Percentiles rank a stretch among this genome's conserved stretches.
phyloP scores from a whole-genome alignment of 92 coral and sea anemone species.

The Pocillopora meandrina region DNA sequence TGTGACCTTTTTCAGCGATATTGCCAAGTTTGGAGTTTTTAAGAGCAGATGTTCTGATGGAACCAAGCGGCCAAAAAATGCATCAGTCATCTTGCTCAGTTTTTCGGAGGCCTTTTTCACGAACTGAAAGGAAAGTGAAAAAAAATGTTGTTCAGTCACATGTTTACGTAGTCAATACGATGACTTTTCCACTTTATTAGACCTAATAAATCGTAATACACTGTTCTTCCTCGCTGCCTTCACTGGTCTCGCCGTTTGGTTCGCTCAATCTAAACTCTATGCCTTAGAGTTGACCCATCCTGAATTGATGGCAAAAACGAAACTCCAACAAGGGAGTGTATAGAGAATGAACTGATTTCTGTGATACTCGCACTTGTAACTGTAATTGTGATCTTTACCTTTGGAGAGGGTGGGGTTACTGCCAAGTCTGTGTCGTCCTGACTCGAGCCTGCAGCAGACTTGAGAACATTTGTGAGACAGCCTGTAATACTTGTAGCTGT shows the following conservation, averaged over 20 bases:
- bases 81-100: conserved; percentile 4
- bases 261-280: too few relatives aligned
- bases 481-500: conserved; percentile 9
- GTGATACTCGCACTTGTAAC: too few relatives aligned
- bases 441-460: background rate
- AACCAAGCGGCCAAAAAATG: conserved; percentile 28
- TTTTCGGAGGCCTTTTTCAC: conserved; percentile 9
- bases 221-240: too few relatives aligned
- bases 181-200: too few relatives aligned
- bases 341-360: too few relatives aligned
- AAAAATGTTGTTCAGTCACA: too few relatives aligned
- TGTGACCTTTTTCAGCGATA: background rate
- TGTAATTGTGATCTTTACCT: background rate
- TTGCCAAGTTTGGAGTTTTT: background rate
- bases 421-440: background rate
- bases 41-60: background rate
- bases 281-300: too few relatives aligned
- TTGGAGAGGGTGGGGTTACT: background rate
- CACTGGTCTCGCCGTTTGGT: too few relatives aligned
- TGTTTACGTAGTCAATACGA: too few relatives aligned
- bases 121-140: background rate
- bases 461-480: conserved; percentile 5
- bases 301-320: too few relatives aligned
- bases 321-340: too few relatives aligned
- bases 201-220: too few relatives aligned